Evolutionary conservation across 92 coral and sea anemone genomes (phyloP).

Genomic region (Parazoanthus darwini): DNA sequence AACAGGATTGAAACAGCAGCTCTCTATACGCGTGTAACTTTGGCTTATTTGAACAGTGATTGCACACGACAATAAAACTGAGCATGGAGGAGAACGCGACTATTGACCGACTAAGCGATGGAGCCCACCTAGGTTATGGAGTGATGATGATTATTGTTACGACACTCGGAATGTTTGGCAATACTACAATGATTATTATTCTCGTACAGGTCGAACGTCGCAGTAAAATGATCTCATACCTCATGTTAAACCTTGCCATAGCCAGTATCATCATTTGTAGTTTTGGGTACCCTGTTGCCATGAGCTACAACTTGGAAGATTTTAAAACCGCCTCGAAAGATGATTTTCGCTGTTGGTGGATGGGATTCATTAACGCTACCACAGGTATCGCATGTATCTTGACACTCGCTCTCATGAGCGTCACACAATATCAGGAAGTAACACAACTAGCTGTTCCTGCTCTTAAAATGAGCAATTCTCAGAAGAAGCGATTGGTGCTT

Average conservation of each 20-base stretch:
- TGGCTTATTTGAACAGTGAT: no score
- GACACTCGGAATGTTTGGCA: conserved; percentile 53
- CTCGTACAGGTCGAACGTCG: conserved; percentile 49
- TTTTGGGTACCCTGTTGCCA: conserved; percentile 49
- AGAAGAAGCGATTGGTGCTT: background rate
- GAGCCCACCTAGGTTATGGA: conserved; percentile 41
- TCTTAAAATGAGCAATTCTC: no score
- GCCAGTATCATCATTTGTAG: conserved; percentile 52
- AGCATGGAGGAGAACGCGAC: background rate
- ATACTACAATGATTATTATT: conserved; percentile 37
- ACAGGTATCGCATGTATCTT: conserved; percentile 53
- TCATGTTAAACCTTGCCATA: conserved; percentile 58
- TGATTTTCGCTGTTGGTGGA: conserved; percentile 40
- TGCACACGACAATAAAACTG: background rate
- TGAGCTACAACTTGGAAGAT: conserved; percentile 37
- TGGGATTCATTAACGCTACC: conserved; percentile 47
- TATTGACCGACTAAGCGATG: background rate
- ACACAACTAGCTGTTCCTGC: conserved; percentile 9
- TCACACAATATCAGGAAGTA: conserved; percentile 28
- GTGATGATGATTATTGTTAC: conserved; percentile 48
- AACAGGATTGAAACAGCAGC: no score
- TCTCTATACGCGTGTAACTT: no score
- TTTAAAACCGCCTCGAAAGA: background rate
- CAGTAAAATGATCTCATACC: conserved; percentile 30
- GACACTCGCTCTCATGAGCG: conserved; percentile 46